Base-by-base conservation (phyloP, 2,888 invertebrate genomes). In the Zygaena filipendulae region DNA sequence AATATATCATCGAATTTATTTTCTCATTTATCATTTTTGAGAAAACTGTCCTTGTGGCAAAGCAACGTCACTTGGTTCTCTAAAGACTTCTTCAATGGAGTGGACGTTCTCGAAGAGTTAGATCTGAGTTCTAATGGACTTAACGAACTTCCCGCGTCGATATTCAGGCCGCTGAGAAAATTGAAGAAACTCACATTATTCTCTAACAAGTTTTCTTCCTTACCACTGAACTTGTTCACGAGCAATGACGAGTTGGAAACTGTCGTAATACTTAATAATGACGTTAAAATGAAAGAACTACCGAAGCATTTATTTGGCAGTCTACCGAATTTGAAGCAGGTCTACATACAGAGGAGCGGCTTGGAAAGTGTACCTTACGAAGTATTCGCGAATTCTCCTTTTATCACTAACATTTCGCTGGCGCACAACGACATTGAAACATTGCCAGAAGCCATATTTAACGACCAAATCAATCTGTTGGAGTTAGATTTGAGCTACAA, bases 71-170 rank as follows among this genome's bases (percentile, higher is more conserved):
- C 71, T 12, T 82, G 84, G 59, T 72, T 91, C 20, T 79, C 84
- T 9, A 72, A 82, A 35, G 77, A 83, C 32, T 77, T 84, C 35
- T 88, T 91, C 49, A 81, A 82, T 14, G 84, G 87, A 24, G 77
- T 87, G 2, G 64, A 77, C 14, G 82, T 84, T 0, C 67, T 92
- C 3, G 72, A 81, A 43, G 82, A 83, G 38, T 70, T 93, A 35
- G 89, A 90, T 63, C 58, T 93, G 29, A 85, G 86, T 42, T 68
- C 81, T 8, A 91, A 90, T 56, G 75, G 81, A 26, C 74, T 91
- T 39, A 80, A 81, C 31, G 71, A 77, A 32, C 63, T 92, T 26
- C 83, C 85, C 0, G 55, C 75, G 4, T 82, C 84, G 41, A 74
- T 87, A 25, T 90, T 91, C 50, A 61, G 79, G 29, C 71, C 82